These are phyloP conservation scores for Epinephelus coioides DNA, from an alignment of 2,797 vertebrate genomes.

Conservation along the genomic window DNA sequence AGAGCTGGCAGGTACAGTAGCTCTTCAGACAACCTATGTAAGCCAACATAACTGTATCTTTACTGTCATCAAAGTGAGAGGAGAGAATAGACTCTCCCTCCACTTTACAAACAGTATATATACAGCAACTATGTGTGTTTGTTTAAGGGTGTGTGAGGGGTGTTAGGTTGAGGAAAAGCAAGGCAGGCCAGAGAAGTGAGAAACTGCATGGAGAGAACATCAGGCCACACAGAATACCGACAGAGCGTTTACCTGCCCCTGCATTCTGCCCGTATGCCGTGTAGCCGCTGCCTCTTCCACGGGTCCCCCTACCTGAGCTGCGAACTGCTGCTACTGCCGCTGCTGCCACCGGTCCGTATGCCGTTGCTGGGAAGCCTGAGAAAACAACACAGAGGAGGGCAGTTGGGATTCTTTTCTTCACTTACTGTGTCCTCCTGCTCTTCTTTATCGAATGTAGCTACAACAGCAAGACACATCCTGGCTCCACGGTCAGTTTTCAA, in stretches of 20 bases:
- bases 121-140: neutral
- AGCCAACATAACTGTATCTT: neutral
- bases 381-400: neutral
- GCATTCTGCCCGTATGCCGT: slow-evolving; percentile 94
- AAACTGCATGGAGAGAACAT: slow-evolving; percentile 86
- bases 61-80: neutral
- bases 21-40: neutral
- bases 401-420: neutral
- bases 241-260: slow-evolving; percentile 96
- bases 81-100: neutral
- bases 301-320: slow-evolving; percentile 98
- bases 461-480: neutral
- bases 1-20: slow-evolving; percentile 14
- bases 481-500: neutral
- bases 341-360: slow-evolving; percentile 96
- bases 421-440: neutral
- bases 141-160: slow-evolving; percentile 49
- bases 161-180: slow-evolving; percentile 74
- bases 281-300: slow-evolving; percentile 89
- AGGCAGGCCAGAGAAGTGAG: slow-evolving; percentile 76
- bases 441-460: neutral
- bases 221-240: slow-evolving; percentile 94
- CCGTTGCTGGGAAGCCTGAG: slow-evolving; percentile 96
- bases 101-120: neutral
- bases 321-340: slow-evolving; percentile 96